phyloP scores from a whole-genome alignment of 2,888 invertebrate species.

The Hipparchia sbordonii region DNA sequence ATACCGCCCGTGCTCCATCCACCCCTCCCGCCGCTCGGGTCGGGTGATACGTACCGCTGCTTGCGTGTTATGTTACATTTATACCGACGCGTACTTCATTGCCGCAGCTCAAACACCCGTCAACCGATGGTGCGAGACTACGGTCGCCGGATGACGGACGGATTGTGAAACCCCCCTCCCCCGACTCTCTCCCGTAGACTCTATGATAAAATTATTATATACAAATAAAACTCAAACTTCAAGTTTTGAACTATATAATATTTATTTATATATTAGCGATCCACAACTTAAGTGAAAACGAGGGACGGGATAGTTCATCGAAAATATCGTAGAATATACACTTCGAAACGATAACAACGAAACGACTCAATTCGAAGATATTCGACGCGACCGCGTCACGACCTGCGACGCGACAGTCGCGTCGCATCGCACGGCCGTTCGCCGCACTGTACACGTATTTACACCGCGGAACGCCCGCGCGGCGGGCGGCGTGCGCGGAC shows the following conservation, averaged over 20 bases:
- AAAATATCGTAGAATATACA: constrained; percentile 54
- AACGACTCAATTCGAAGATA: constrained; percentile 27
- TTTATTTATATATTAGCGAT: constrained; percentile 54
- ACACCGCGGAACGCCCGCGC: neutral
- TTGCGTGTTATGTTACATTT: too few relatives aligned
- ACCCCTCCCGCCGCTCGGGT: too few relatives aligned
- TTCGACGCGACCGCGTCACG: constrained; percentile 3
- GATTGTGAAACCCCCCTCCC: too few relatives aligned
- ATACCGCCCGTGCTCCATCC: too few relatives aligned
- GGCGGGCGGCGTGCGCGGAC: neutral
- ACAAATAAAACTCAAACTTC: constrained; percentile 25
- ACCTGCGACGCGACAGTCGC: constrained; percentile 2
- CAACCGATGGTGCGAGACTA: too few relatives aligned
- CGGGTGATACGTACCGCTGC: too few relatives aligned
- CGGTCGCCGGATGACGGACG: too few relatives aligned
- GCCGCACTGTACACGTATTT: constrained; percentile 12
- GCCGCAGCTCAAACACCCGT: too few relatives aligned
- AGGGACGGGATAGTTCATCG: constrained; percentile 78
- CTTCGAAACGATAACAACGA: constrained; percentile 39
- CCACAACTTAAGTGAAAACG: constrained; percentile 66
- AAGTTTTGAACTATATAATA: constrained; percentile 55
- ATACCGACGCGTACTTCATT: too few relatives aligned
- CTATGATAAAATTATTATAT: too few relatives aligned
- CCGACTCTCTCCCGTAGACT: neutral
- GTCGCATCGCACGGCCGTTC: neutral